Conservation (phyloP, 1,140 invertebrate genomes). For the Saccostrea echinata region DNA sequence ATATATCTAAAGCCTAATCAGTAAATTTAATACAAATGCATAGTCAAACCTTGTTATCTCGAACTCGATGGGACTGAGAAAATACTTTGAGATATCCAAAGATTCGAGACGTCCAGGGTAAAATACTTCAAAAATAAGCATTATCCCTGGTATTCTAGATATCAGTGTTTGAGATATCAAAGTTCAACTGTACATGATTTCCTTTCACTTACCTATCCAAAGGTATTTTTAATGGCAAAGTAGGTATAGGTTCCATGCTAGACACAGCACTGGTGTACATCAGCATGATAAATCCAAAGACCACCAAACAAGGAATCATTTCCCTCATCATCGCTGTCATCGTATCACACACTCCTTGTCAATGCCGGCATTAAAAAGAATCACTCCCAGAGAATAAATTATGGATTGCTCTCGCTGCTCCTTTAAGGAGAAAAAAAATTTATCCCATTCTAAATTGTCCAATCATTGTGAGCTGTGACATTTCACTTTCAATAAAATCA, state of each 20-base stretch:
- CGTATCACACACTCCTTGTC: not conserved
- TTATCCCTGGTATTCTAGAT: too few species aligned
- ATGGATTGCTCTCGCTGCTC: not conserved
- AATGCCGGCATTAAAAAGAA: not conserved
- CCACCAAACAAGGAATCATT: not conserved
- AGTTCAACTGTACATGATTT: too few species aligned
- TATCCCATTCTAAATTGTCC: conserved; percentile 1
- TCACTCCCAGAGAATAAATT: not conserved
- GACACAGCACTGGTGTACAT: not conserved
- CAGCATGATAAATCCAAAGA: not conserved
- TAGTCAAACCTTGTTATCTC: too few species aligned
- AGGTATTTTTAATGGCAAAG: not conserved
- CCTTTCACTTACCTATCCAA: not conserved
- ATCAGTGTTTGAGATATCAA: too few species aligned
- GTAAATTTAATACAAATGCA: too few species aligned
- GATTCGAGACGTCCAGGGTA: too few species aligned
- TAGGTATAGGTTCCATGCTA: too few species aligned
- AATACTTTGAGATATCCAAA: too few species aligned
- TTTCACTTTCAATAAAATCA: not conserved
- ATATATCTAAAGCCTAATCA: too few species aligned
- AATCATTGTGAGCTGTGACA: not conserved
- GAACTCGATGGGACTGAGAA: too few species aligned
- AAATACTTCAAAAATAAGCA: too few species aligned
- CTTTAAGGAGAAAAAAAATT: not conserved
- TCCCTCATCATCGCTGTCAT: not conserved